Evolutionary conservation across 2,797 vertebrate species (phyloP), one percentile per base, ranked within the genome.

Genomic region (Bradypodion ventrale): DNA sequence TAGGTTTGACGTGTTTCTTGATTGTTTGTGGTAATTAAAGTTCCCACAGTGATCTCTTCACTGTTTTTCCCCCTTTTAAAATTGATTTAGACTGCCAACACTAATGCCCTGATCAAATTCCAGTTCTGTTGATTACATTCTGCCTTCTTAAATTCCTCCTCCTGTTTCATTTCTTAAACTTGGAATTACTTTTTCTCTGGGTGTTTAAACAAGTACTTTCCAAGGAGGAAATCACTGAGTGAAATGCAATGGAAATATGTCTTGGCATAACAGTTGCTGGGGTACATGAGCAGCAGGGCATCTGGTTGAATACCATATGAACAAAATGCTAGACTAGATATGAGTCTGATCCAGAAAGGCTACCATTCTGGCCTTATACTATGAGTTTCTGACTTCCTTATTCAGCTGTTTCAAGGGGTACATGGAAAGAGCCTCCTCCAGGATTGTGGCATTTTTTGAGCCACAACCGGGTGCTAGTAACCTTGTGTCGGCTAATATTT

Each of bases 121-220:
- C 13, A 23, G 13, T 60, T 32, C 44, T 78, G 62, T 5, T 27
- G 5, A 83, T 78, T 82, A 74, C 82, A 8, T 12, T 83, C 37
- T 87, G 29, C 70, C 84, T 85, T 85, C 72, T 83, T 82, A 72
- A 5, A 5, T 83, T n/a, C 35, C 0, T 7, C 9, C 12, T 19
- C 9, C 86, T 65, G 29, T 78, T 86, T 82, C 27, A 1, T 27
- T 86, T 87, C 80, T 62, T 85, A 65, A 76, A 74, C 37, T 35
- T 87, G 56, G 29, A 78, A n/a, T 80, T 23, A 73, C 19, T 32
- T 49, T 69, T n/a, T 35, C 59, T 0, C 0, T 23, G 84, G 66
- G 5, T 65, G 74, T 21, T 74, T 78, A 74, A 59, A 56, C n/a
- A 49, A 74, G 37, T 74, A 49, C 25, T 65, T 1, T 4, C 63